Evolutionary conservation across 1,140 invertebrate genomes (phyloP).

Genomic region (Parapsyche elsis): DNA sequence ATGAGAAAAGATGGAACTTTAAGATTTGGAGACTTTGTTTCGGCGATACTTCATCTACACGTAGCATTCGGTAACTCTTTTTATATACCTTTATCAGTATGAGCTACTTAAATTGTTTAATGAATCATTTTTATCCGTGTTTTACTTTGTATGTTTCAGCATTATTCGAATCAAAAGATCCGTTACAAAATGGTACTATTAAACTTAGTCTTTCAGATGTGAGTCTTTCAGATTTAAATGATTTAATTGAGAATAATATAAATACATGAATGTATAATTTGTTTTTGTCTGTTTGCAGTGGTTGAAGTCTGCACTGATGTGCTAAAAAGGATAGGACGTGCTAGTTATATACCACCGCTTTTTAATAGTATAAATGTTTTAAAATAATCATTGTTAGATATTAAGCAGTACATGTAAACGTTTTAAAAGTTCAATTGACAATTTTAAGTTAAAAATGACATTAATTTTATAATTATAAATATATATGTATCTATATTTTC

Average conservation of each 20-base stretch:
- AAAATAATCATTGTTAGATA: too few relatives aligned
- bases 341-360: background rate
- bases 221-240: slow-evolving; percentile 59
- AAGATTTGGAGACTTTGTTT: slow-evolving; percentile 93
- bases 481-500: too few relatives aligned
- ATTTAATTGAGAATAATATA: background rate
- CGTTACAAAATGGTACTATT: slow-evolving; percentile 83
- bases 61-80: slow-evolving; percentile 83
- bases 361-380: background rate
- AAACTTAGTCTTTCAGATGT: slow-evolving; percentile 85
- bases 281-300: slow-evolving; percentile 78
- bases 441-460: too few relatives aligned
- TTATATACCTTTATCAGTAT: slow-evolving; percentile 44
- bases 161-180: slow-evolving; percentile 85
- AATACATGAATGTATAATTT: slow-evolving; percentile 55
- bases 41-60: slow-evolving; percentile 87
- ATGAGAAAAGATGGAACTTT: slow-evolving; percentile 94
- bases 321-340: slow-evolving; percentile 62
- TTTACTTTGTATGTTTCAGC: slow-evolving; percentile 66
- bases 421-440: too few relatives aligned
- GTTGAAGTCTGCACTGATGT: slow-evolving; percentile 80
- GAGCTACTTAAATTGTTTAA: too few relatives aligned
- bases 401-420: too few relatives aligned
- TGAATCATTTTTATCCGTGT: background rate
- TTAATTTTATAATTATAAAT: too few relatives aligned